Base-by-base conservation (phyloP, 1,140 invertebrate species). In the Cataglyphis hispanica region DNA sequence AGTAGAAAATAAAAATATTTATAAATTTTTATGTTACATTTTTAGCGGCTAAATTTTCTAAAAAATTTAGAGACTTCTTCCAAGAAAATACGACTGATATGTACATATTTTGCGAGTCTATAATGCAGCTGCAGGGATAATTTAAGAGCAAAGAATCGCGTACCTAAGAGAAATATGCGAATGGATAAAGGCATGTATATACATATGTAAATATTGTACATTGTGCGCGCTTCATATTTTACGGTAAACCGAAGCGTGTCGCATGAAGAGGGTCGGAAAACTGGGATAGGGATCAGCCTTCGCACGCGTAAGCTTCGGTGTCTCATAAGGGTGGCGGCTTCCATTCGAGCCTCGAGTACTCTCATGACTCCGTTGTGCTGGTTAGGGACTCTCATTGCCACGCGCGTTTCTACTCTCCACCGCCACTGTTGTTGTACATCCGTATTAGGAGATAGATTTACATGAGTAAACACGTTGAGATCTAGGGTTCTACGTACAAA, bases 181-280 rank as follows among this genome's bases (percentile, higher is more conserved):
- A 70, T 69, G 87, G 90, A 89, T 90, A 91, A 89, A 88, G 88
- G 87, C 84, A 80, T 78, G 83, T 83, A 66, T 86, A 84, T 87
- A 76, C 85, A 78, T 81, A 16, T 16, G 16, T 50, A 50, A 50
- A 16, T 50, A 19, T 50, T 50, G 46, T 50, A 50, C 46, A 50
- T 50, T 19, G 46, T 50, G 46, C 75, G 76, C 74, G 67, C 76
- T 74, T 74, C 89, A 86, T 90, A 86, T 89, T 87, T 91, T 92
- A 91, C 86, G 91, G 89, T 91, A 89, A 90, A 87, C 86, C 86
- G 84, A 91, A 92, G 89, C 87, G 89, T 92, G n/a, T 58, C 34
- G n/a, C 85, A 72, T 60, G 84, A 91, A 75, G 78, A 87, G 87
- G 72, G 77, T 80, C 50, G 37, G 50, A 83, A 84, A 80, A 87